Base-by-base conservation (phyloP, 2,113 vertebrate species). In the Pimephales promelas region DNA sequence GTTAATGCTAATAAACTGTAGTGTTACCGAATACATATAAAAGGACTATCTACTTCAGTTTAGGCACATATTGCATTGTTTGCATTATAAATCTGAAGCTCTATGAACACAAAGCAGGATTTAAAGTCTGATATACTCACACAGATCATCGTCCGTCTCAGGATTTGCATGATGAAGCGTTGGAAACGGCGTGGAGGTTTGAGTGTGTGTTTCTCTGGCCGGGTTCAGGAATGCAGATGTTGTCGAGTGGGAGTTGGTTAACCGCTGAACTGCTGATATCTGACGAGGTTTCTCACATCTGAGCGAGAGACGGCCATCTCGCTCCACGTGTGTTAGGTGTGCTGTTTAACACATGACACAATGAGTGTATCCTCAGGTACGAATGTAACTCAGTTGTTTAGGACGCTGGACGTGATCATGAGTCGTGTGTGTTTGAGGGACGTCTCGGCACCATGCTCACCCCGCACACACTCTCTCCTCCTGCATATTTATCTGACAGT, bases 141-240 rank as follows among this genome's bases (percentile, higher is more conserved):
- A 22, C 31, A 68, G 8, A 40, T 68, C 64, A 36, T 68, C 64
- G 4, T 68, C 64, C 1, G 16, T 66, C 62, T 20, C 31, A 22
- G 31, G 62, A 4, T 36, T 20, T 10, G 9, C 16, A 0, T 13
- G 5, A 28, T 18, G 49, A 40, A 9, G 40, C 40, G 8, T 40
- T 2, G 9, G 36, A 40, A 40, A 40, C 7, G 36, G 16, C 6
- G 13, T 54, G 49, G 20, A 18, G 16, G 49, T 62, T 14, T 62
- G 13, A 31, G 26, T 61, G n/a, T 62, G 61, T 3, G 61, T 20
- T 66, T 66, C 62, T 34, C 28, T 20, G 62, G 7, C 34, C 1
- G 31, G 34, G 16, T 22, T 45, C 14, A 73, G 45, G 43, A 49
- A 73, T 72, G 43, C 95, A 94, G 11, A 93, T 93, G 20, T 72